Conservation (phyloP, 2,888 invertebrate species). For the Drosophila rubida region DNA sequence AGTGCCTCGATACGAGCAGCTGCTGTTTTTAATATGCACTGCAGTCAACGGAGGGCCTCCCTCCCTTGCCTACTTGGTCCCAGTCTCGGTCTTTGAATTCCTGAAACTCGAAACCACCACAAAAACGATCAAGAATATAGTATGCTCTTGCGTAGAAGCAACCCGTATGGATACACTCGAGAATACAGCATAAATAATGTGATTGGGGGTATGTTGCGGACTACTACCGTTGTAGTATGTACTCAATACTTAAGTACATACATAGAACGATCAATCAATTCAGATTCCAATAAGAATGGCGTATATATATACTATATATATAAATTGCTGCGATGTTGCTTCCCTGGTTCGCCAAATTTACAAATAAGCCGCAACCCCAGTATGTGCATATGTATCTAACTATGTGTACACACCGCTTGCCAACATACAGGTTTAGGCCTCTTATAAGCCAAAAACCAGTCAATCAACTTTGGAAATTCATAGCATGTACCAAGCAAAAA, state of each 20-base stretch:
- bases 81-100: constrained; percentile 41
- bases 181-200: not conserved
- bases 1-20: constrained; percentile 37
- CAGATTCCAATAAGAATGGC: constrained; percentile 27
- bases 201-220: no score
- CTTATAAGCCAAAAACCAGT: constrained; percentile 37
- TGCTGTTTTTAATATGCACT: constrained; percentile 42
- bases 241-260: constrained; percentile 7
- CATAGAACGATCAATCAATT: constrained; percentile 9
- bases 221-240: not conserved
- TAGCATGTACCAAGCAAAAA: constrained; percentile 26
- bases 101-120: constrained; percentile 61
- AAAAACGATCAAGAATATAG: constrained; percentile 17
- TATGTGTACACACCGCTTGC: constrained; percentile 41
- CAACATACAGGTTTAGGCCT: constrained; percentile 35
- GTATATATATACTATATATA: not conserved
- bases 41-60: constrained; percentile 14
- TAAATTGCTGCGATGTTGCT: not conserved
- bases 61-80: constrained; percentile 3
- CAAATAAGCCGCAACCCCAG: constrained; percentile 3
- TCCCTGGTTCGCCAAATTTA: constrained; percentile 1
- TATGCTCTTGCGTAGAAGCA: not conserved
- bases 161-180: not conserved
- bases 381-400: constrained; percentile 3
- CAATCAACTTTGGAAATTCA: constrained; percentile 42